phyloP scores from a whole-genome alignment of 2,888 invertebrate genomes.

The Abrostola triplasia region DNA sequence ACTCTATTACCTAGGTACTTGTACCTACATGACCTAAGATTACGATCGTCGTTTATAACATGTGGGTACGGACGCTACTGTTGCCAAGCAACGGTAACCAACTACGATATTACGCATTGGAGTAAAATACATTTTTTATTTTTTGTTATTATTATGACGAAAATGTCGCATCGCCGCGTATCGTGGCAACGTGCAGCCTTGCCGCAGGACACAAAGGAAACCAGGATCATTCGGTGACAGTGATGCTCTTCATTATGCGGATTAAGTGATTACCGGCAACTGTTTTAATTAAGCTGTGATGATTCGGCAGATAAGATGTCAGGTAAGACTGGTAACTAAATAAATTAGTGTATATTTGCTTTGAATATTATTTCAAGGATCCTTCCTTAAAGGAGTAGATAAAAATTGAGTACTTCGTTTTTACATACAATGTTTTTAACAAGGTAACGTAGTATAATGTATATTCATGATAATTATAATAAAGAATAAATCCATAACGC shows the following conservation, averaged over 20 bases:
- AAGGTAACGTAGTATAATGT: too few relatives aligned
- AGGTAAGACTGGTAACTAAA: slow-evolving; percentile 24
- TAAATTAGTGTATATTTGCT: background rate
- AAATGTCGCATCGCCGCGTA: slow-evolving; percentile 81
- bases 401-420: too few relatives aligned
- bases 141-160: slow-evolving; percentile 71
- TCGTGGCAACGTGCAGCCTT: slow-evolving; percentile 75
- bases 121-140: slow-evolving; percentile 64
- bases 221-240: slow-evolving; percentile 46
- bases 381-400: too few relatives aligned
- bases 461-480: too few relatives aligned
- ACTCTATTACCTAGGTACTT: too few relatives aligned
- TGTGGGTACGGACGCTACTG: slow-evolving; percentile 32
- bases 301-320: slow-evolving; percentile 43
- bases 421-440: too few relatives aligned
- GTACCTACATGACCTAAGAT: too few relatives aligned
- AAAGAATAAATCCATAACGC: too few relatives aligned
- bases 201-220: slow-evolving; percentile 59
- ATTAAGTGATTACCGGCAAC: slow-evolving; percentile 1
- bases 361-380: too few relatives aligned
- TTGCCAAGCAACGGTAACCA: slow-evolving; percentile 70
- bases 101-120: slow-evolving; percentile 62
- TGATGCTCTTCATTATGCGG: slow-evolving; percentile 4
- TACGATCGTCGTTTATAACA: background rate
- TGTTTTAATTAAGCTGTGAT: slow-evolving; percentile 19